A percentile compares a stretch with the other conserved stretches of the same genome.
phyloP scores from a whole-genome alignment of 2,113 vertebrate genomes.

The Oxyura jamaicensis region DNA sequence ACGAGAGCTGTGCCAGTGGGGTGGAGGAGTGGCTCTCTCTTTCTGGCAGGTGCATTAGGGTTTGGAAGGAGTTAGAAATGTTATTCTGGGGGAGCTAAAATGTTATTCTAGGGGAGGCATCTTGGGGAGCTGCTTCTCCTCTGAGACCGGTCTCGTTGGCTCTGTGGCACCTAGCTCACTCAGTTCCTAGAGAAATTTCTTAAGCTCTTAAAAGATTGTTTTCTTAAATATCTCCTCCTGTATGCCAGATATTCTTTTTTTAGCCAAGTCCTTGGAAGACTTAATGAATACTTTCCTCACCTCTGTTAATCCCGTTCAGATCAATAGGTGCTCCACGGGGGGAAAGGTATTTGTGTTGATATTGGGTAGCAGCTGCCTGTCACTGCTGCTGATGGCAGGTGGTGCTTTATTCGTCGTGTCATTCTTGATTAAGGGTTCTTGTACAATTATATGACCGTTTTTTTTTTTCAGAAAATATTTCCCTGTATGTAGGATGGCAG shows the following conservation, averaged over 20 bases:
- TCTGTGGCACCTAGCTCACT: background rate
- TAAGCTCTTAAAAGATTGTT: background rate
- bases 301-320: conserved; percentile 9
- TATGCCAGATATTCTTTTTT: background rate
- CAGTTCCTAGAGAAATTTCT: background rate
- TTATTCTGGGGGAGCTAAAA: background rate
- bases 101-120: background rate
- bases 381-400: conserved; percentile 20
- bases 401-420: background rate
- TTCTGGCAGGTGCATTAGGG: background rate
- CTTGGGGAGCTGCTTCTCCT: background rate
- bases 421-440: conserved; percentile 3
- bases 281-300: conserved; percentile 25
- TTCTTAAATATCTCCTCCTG: background rate
- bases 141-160: background rate
- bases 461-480: background rate
- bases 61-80: background rate
- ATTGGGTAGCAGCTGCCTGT: background rate
- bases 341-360: background rate
- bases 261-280: conserved; percentile 11
- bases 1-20: background rate
- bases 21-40: background rate
- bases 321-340: background rate
- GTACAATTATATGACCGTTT: background rate
- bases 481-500: background rate